Base-by-base conservation (phyloP, 1,140 invertebrate genomes). In the Diorhabda elongata region DNA sequence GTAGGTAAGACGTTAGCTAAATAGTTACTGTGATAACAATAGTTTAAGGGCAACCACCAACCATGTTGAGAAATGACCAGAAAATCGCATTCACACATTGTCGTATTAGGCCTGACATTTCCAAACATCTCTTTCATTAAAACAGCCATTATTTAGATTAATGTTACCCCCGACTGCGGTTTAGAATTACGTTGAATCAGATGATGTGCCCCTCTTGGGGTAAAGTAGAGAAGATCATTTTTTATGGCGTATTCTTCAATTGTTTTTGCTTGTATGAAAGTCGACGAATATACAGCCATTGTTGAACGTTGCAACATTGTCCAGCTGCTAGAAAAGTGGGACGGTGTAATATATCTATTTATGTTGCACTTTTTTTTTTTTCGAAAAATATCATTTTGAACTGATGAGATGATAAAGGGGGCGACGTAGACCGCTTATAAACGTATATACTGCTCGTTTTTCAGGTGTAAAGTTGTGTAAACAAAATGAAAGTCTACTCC, bases 111-210 rank as follows among this genome's bases (percentile, higher is more conserved):
- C 72, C 75, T 79, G 78, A 80, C 78, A 80, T 75, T 73, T 78
- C 78, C 78, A 79, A 79, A 80, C 78, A 80, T 80, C 77, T 79
- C 78, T 76, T 79, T 80, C 77, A 78, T 77, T 77, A 74, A 74
- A 72, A 71, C 69, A 69, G 69, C 74, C 77, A 78, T 80, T 79
- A 79, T 78, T 78, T 76, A 79, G 74, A 80, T 80, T 79, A 78
- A 80, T 80, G 77, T 75, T 74, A 69, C 74, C 76, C 77, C 77
- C 77, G 69, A 76, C 77, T 76, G 77, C 70, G 78, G 77, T 79
- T 79, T 79, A 74, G 77, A 80, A 80, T 76, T 74, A 77, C 74
- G 74, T 70, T 73, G 71, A 74, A 68, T 70, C 69, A 64, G 69
- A 73, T 74, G 66, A 61, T 75, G 72, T 6, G 47, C 47, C n/a